Base-by-base conservation (phyloP, 2,113 vertebrate genomes). In the Perca fluviatilis region DNA sequence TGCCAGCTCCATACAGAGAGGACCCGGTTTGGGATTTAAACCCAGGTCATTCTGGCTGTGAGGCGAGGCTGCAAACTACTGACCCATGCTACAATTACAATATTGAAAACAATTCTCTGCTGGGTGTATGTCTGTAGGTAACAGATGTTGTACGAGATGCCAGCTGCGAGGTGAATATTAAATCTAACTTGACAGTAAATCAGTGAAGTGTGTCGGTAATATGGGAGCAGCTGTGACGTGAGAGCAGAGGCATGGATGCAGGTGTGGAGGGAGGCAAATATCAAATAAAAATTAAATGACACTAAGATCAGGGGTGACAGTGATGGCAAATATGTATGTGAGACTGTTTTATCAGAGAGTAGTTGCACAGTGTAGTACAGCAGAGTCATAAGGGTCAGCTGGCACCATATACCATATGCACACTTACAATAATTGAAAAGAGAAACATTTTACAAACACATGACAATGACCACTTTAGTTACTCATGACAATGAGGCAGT, bases 61-160 rank as follows among this genome's bases (percentile, higher is more conserved):
- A 9, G 3, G n/a, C 5, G 14, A 27, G 2, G 6, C 33, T 53
- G 56, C 43, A 46, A 65, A 46, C 61, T 50, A 43, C 30, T 11
- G 40, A 53, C 33, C 15, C 21, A 6, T 0, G 2, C 49, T 19
- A 14, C 14, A 50, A 10, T 64, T 27, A 10, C 0, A 63, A 30
- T 50, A 30, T 62, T 53, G 64, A 70, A 46, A 75, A 62, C 72
- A 50, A 12, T 53, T 40, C 27, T 77, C 1, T 53, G 51, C 25
- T 66, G 68, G n/a, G 49, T 1, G 12, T 53, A 18, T 7, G 65
- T 65, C 62, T 60, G 78, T 62, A 19, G 25, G 53, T 64, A 84
- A 78, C 89, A 91, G 88, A 88, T 86, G 83, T 74, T 82, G 62
- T n/a, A 85, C 65, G 30, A 62, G 56, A 72, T 61, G 77, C 77